Evolutionary conservation across 2,888 invertebrate genomes (phyloP).

Genomic region (Keiferia lycopersicella): DNA sequence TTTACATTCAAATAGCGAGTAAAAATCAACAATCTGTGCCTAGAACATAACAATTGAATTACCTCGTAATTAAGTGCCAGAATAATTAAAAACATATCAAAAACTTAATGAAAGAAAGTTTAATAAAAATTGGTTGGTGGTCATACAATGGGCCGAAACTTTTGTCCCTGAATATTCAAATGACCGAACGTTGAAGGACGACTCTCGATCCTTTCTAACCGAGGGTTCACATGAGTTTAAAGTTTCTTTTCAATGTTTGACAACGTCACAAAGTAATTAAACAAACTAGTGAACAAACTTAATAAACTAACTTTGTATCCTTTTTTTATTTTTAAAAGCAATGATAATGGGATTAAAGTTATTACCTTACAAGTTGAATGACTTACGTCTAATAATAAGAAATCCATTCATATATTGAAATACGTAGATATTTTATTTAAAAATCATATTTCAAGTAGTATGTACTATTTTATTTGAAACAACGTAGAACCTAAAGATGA

Average conservation of each 20-base stretch:
- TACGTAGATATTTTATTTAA: too few species aligned
- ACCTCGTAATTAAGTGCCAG: not conserved
- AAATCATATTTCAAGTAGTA: too few species aligned
- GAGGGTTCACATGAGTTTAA: not conserved
- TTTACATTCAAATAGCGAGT: not conserved
- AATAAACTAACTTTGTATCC: too few species aligned
- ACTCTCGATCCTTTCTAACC: not conserved
- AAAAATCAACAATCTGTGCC: not conserved
- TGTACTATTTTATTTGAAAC: too few species aligned
- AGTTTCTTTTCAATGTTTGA: not conserved
- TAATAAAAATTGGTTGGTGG: not conserved
- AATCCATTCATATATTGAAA: not conserved
- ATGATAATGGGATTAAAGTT: too few species aligned
- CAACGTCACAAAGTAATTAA: not conserved
- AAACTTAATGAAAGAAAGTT: not conserved
- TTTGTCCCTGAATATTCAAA: slow-evolving; percentile 1
- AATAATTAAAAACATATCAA: slow-evolving; percentile 3
- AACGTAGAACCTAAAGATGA: too few species aligned
- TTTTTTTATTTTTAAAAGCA: too few species aligned
- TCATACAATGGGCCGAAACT: not conserved
- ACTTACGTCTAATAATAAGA: too few species aligned
- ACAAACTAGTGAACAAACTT: too few species aligned
- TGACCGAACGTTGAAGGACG: not conserved
- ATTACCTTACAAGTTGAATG: too few species aligned
- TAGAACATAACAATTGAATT: not conserved